These are phyloP conservation scores for Characodon lateralis DNA, from an alignment of 2,797 vertebrate genomes.

Conservation along the genomic window DNA sequence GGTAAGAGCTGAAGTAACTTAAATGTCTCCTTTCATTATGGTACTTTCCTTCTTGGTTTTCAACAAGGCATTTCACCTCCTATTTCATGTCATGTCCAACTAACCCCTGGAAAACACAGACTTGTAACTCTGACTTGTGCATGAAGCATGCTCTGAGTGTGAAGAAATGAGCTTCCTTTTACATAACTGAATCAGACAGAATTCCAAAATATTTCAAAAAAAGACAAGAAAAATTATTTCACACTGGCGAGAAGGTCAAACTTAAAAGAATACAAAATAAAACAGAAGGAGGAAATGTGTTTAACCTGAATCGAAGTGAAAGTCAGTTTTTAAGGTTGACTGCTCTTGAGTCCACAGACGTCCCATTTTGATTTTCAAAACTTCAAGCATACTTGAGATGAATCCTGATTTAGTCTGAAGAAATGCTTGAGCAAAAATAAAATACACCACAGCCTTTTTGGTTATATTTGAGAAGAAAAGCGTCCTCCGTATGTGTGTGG, in stretches of 20 bases:
- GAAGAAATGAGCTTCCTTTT: slow-evolving; percentile 18
- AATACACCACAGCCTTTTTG: slow-evolving; percentile 4
- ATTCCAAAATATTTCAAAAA: slow-evolving; percentile 6
- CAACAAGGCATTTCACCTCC: slow-evolving; percentile 27
- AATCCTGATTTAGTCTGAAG: slow-evolving; percentile 6
- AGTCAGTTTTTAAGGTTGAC: slow-evolving; percentile 16
- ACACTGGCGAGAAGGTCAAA: slow-evolving; percentile 8
- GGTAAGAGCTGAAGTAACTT: slow-evolving; percentile 9
- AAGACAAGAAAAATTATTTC: background rate
- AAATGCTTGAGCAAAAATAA: slow-evolving; percentile 22
- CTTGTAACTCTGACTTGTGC: background rate
- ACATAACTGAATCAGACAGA: slow-evolving; percentile 1
- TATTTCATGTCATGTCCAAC: slow-evolving; percentile 34
- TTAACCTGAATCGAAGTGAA: slow-evolving; percentile 7
- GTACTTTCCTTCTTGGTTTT: slow-evolving; percentile 14
- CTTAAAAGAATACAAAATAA: background rate
- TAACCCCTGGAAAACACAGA: slow-evolving; percentile 10
- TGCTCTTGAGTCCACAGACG: slow-evolving; percentile 13
- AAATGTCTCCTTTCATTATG: slow-evolving; percentile 22
- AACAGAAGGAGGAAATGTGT: background rate
- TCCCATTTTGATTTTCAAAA: background rate
- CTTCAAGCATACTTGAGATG: slow-evolving; percentile 16
- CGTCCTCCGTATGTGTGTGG: slow-evolving; percentile 31
- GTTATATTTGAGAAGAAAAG: slow-evolving; percentile 15
- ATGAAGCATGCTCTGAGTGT: slow-evolving; percentile 4